phyloP scores from a whole-genome alignment of 2,888 invertebrate species.

The Nipponacmea schrenckii region DNA sequence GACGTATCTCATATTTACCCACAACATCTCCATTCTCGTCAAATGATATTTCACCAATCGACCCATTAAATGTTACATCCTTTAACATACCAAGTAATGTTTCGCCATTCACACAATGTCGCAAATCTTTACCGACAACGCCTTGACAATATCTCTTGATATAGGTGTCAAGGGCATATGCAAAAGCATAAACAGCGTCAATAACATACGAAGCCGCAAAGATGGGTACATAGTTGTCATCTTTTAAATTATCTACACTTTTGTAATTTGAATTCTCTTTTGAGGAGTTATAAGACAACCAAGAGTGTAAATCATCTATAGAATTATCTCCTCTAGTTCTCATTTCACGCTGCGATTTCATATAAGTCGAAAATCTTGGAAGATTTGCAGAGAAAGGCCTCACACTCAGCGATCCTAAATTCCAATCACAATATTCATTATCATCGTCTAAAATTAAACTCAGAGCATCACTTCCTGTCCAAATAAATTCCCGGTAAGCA shows the following conservation, averaged over 20 bases:
- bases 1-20: slow-evolving; percentile 50
- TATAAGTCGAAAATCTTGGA: slow-evolving; percentile 22
- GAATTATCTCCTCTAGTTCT: neutral
- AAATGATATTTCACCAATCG: slow-evolving; percentile 49
- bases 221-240: slow-evolving; percentile 22
- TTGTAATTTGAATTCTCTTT: neutral
- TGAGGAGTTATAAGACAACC: slow-evolving; percentile 10
- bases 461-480: slow-evolving; percentile 59
- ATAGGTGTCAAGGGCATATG: slow-evolving; percentile 43
- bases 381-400: slow-evolving; percentile 25
- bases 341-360: slow-evolving; percentile 3
- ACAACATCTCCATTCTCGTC: slow-evolving; percentile 53
- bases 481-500: slow-evolving; percentile 50
- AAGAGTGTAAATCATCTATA: neutral
- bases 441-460: slow-evolving; percentile 31
- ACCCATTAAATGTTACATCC: slow-evolving; percentile 41
- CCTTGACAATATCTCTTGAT: slow-evolving; percentile 41
- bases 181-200: slow-evolving; percentile 49
- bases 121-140: slow-evolving; percentile 23
- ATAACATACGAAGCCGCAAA: slow-evolving; percentile 37
- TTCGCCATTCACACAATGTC: slow-evolving; percentile 39
- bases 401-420: slow-evolving; percentile 36
- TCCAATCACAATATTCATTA: slow-evolving; percentile 29
- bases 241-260: neutral
- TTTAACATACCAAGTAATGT: slow-evolving; percentile 41